Conservation (phyloP, 2,797 vertebrate genomes). For the Megalops cyprinoides region DNA sequence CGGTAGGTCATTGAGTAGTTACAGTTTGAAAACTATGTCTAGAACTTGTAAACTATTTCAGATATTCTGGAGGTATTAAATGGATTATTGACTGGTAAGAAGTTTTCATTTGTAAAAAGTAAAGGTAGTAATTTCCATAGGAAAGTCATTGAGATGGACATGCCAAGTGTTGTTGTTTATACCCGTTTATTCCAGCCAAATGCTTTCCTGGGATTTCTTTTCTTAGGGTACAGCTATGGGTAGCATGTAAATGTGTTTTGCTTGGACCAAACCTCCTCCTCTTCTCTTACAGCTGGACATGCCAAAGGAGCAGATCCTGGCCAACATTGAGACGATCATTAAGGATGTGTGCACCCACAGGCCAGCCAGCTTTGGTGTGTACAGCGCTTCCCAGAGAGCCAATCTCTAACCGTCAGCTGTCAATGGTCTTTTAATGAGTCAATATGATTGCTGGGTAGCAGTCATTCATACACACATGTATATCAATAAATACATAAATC, state of each 20-base stretch:
- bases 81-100: not conserved
- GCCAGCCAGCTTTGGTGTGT: conserved; percentile 75
- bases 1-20: not conserved
- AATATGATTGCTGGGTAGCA: not conserved
- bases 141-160: not conserved
- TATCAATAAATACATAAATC: too few relatives aligned
- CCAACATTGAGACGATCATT: conserved; percentile 80
- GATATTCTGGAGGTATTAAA: not conserved
- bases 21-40: not conserved
- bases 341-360: conserved; percentile 80
- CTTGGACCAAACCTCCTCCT: conserved; percentile 23
- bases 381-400: too few relatives aligned
- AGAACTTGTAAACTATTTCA: not conserved
- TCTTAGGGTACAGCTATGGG: not conserved
- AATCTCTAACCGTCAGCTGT: too few relatives aligned
- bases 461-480: too few relatives aligned
- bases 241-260: too few relatives aligned
- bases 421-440: not conserved
- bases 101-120: too few relatives aligned
- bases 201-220: too few relatives aligned
- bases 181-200: too few relatives aligned
- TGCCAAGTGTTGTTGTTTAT: too few relatives aligned
- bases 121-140: too few relatives aligned
- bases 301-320: conserved; percentile 79
- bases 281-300: conserved; percentile 83